Evolutionary conservation across 2,888 invertebrate species (phyloP).

Genomic region (Drosophila pseudotakahashii): DNA sequence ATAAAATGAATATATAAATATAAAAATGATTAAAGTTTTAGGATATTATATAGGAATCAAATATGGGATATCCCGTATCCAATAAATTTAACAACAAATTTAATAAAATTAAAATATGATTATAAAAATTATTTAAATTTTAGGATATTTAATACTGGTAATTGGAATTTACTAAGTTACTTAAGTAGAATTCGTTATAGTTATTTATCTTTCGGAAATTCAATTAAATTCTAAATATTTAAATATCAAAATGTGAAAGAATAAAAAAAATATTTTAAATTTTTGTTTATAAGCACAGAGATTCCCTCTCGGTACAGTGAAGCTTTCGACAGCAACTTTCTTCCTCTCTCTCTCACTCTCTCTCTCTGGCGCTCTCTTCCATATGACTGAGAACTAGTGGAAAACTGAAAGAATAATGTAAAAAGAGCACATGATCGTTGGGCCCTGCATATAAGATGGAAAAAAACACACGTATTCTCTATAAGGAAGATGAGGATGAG

Average conservation of each 20-base stretch:
- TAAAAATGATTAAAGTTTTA: too few species aligned
- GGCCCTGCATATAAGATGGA: conserved; percentile 1
- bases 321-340: not conserved
- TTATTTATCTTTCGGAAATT: not conserved
- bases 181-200: too few species aligned
- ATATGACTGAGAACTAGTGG: not conserved
- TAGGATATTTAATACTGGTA: too few species aligned
- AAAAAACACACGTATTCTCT: not conserved
- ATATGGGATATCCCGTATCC: not conserved
- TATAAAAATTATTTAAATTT: too few species aligned
- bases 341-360: not conserved
- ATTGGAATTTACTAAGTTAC: too few species aligned
- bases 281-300: not conserved
- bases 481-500: conserved; percentile 9
- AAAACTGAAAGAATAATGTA: conserved; percentile 4
- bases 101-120: too few species aligned
- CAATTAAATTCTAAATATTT: not conserved
- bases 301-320: not conserved
- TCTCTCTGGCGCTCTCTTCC: not conserved
- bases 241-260: not conserved
- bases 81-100: too few species aligned
- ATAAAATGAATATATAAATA: too few species aligned
- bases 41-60: too few species aligned
- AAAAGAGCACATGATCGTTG: conserved; percentile 7
- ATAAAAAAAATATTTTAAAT: not conserved